Base-by-base conservation (phyloP, 2,888 invertebrate species). In the Rhamphomyia laevipes region DNA sequence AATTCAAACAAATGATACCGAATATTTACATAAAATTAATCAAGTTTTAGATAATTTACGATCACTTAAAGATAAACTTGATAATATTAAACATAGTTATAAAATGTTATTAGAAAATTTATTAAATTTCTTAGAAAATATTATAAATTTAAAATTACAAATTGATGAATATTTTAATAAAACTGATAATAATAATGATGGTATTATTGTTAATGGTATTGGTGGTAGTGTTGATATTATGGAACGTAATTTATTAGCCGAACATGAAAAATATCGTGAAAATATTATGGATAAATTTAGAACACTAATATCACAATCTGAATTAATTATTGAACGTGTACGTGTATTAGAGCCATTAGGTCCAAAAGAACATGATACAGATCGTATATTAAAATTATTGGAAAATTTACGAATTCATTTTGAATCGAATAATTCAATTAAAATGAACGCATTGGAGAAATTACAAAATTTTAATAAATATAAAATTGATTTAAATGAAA, bases 401-500 rank as follows among this genome's bases (percentile, higher is more conserved):
- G 77, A 81, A 56, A 70, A 76, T 45, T 71, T 80, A 53, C 74
- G 76, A 55, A 68, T 74, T 49, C 73, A 75, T 54, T 86, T 86
- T 75, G 82, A 85, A 61, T 68, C 71, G 23, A 74, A 77, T 43
- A 82, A 80, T 74, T 67, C 68, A 23, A 74, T 76, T 50, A 74
- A 77, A 61, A 77, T 77, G 63, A 73, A 74, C 51, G 73, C 74
- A 48, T 78, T 83, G 61, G 79, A 82, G 53, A 78, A 81, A 58
- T 77, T 80, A 58, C 78, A 80, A 59, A 83, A 84, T 63, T 77
- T 81, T 61, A 76, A 77, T 50, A 84, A 84, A 64, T 75, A 86
- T 45, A 73, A 77, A 54, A 73, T 78, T 67, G 85, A 87, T 66
- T 73, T 86, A 31, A 73, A 75, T 53, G 76, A 82, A 65, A 84